Evolutionary conservation across 2,888 invertebrate species (phyloP).

Genomic region (Drosophila borborema): DNA sequence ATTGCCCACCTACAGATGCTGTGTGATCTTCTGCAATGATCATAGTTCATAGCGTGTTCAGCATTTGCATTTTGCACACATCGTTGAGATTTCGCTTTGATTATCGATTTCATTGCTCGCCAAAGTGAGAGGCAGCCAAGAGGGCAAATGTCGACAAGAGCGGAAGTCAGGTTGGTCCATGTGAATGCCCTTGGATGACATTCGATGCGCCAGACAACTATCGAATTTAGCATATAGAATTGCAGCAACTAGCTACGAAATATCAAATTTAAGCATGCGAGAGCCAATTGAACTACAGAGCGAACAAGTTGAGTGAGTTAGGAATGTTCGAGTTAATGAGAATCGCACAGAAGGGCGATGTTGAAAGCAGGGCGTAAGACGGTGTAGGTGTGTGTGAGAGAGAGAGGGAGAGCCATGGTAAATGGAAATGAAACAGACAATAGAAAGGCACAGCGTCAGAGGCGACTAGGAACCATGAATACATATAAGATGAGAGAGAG

Average conservation of each 20-base stretch:
- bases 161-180: constrained; percentile 37
- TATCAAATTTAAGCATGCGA: neutral
- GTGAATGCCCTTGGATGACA: constrained; percentile 40
- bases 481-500: neutral
- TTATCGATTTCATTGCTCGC: constrained; percentile 39
- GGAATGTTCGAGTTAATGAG: neutral
- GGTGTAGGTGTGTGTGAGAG: too few species aligned
- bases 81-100: constrained; percentile 64
- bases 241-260: neutral
- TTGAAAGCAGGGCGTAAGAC: neutral
- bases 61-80: constrained; percentile 75
- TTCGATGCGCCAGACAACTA: constrained; percentile 22
- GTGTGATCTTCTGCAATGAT: constrained; percentile 56
- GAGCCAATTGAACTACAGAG: neutral
- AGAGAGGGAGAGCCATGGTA: neutral
- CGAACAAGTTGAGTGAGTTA: neutral
- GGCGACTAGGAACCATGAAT: too few species aligned
- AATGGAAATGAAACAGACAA: too few species aligned
- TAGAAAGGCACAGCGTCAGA: too few species aligned
- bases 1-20: constrained; percentile 54
- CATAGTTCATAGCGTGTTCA: constrained; percentile 51
- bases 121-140: constrained; percentile 54
- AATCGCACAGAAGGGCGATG: constrained; percentile 1
- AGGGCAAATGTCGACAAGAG: constrained; percentile 43
- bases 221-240: constrained; percentile 15